Base-by-base conservation (phyloP, 2,888 invertebrate genomes). In the Drosophila lacicola region DNA sequence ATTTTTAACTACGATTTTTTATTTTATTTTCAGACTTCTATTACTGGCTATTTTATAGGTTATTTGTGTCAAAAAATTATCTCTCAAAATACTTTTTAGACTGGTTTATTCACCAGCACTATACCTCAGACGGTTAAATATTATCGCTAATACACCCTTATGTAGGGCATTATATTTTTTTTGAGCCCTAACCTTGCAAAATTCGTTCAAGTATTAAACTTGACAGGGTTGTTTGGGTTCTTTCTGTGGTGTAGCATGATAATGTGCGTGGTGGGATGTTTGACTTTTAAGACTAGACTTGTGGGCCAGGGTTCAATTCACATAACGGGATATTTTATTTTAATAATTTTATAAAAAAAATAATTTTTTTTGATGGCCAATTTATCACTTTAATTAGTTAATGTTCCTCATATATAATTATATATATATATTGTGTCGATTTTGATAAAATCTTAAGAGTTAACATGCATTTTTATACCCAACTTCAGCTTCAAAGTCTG, bases 221-320 rank as follows among this genome's bases (percentile, higher is more conserved):
- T 36, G 75, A 55, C 58, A 21, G n/a, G 0, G 0, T 0, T 0
- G 0, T 13, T 10, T 19, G 14, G 42, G 36, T 39, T 50, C 62
- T 75, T 67, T 82, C 75, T 39, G 64, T 83, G 85, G 83, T 41
- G 55, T 70, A 75, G 58, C 53, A 44, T 60, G 69, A 44, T 82
- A 74, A 83, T 60, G 49, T 51, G 34, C 36, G 17, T 14, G 47
- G 39, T 53, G 51, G 63, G 57, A 53, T 21, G 29, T 14, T 3
- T 29, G 39, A 36, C 45, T 53, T 53, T 37, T 33, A 55, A 58
- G 19, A 44, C 45, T 50, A 64, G 14, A n/a, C 51, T 14, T 51
- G 78, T 54, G 68, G 70, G 49, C 66, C 60, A 54, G 69, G 60
- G 83, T 83, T 83, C 83, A 74, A 89, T 42, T 87, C 89, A 33